These are phyloP conservation scores for Rhagonycha lutea DNA, from an alignment of 2,888 invertebrate genomes.

Conservation along the genomic window DNA sequence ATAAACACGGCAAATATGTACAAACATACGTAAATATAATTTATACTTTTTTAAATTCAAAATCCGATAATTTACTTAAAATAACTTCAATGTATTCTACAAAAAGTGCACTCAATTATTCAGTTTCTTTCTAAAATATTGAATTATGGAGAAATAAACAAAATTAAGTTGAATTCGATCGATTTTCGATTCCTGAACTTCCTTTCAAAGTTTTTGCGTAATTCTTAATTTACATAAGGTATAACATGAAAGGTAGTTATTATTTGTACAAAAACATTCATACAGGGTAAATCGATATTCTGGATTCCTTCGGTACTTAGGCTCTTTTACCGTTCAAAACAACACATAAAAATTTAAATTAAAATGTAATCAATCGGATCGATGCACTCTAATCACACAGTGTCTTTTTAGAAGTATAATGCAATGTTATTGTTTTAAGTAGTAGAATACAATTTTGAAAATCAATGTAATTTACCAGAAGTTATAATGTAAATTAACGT, in stretches of 20 bases:
- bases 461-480: no score
- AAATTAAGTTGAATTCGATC: not conserved
- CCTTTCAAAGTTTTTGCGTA: not conserved
- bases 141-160: not conserved
- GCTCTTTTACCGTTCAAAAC: not conserved
- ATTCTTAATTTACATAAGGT: not conserved
- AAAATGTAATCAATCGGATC: not conserved
- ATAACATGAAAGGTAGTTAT: not conserved
- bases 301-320: not conserved
- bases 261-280: not conserved
- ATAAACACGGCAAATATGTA: conserved; percentile 13
- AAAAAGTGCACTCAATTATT: not conserved
- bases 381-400: not conserved
- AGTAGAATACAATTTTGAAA: no score
- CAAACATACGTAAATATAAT: conserved; percentile 5
- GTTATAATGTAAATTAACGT: no score
- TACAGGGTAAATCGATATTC: not conserved
- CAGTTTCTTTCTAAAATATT: not conserved
- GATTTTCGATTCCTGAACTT: not conserved
- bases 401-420: not conserved
- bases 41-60: not conserved
- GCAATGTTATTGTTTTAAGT: no score
- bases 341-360: not conserved
- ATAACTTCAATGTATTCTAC: not conserved
- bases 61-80: not conserved